Evolutionary conservation across 2,797 vertebrate species (phyloP).

Genomic region (Calcarius lapponicus): DNA sequence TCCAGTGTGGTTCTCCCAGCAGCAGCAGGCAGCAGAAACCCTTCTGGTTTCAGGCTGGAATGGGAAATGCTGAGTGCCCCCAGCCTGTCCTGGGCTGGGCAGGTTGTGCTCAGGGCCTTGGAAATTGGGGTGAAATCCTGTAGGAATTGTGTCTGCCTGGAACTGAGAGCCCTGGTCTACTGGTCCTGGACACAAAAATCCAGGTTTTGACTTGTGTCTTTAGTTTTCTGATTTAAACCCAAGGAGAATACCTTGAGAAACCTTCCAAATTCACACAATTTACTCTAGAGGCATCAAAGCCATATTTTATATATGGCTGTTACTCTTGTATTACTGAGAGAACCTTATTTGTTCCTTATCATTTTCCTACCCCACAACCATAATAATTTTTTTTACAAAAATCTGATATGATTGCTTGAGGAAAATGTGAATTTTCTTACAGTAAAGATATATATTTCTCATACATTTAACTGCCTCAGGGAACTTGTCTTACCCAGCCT

Average conservation of each 20-base stretch:
- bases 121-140: not conserved
- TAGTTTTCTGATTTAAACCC: not conserved
- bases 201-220: not conserved
- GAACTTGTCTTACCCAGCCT: not conserved
- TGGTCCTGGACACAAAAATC: fast-evolving
- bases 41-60: not conserved
- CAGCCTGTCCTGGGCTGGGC: not conserved
- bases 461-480: not conserved
- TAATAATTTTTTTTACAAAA: not conserved
- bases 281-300: not conserved
- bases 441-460: not conserved
- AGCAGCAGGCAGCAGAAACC: not conserved
- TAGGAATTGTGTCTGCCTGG: not conserved
- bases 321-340: not conserved
- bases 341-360: not conserved
- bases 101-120: fast-evolving
- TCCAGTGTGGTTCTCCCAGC: not conserved
- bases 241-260: not conserved
- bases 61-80: not conserved
- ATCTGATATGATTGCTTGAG: not conserved
- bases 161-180: fast-evolving
- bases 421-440: not conserved
- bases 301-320: not conserved
- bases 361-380: not conserved
- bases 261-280: not conserved